Percentiles rank a stretch among this genome's conserved stretches.
phyloP scores from a whole-genome alignment of 2,113 vertebrate species.

The Sarotherodon lohbergeri region DNA sequence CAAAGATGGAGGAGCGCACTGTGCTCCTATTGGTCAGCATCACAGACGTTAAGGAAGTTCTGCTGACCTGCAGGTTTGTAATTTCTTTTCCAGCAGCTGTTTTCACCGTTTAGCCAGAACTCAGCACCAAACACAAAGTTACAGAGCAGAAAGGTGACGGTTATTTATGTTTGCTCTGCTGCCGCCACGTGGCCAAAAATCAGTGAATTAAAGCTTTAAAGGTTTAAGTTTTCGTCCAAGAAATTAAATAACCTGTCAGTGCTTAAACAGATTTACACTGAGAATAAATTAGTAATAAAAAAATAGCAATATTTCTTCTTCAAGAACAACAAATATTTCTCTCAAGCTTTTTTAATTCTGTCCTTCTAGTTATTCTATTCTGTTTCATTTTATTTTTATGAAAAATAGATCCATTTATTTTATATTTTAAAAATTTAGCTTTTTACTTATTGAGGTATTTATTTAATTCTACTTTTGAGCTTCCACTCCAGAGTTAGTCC shows the following conservation, averaged over 20 bases:
- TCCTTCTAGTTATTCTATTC: not conserved
- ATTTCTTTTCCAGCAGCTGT: not conserved
- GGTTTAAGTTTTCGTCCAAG: accelerated
- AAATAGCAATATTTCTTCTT: not conserved
- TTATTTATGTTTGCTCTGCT: accelerated
- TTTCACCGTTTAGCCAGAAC: accelerated
- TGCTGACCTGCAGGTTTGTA: not conserved
- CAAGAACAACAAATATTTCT: not conserved
- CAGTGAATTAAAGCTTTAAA: not conserved
- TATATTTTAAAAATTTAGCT: not conserved
- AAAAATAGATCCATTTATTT: not conserved
- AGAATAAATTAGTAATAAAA: not conserved
- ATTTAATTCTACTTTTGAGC: not conserved
- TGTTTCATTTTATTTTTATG: not conserved
- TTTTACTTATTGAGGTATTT: not conserved
- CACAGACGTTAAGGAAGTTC: not conserved
- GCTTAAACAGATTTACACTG: not conserved
- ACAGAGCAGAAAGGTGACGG: not conserved
- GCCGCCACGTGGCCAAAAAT: not conserved
- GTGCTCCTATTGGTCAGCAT: not conserved
- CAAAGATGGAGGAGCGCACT: not conserved
- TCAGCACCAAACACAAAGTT: not conserved
- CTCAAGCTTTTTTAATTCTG: not conserved
- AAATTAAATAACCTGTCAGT: not conserved
- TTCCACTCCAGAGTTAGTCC: not conserved